Percentiles rank a stretch among this genome's conserved stretches.
Evolutionary conservation across 2,888 invertebrate genomes (phyloP).

Genomic region (Psococerastis gibbosa): DNA sequence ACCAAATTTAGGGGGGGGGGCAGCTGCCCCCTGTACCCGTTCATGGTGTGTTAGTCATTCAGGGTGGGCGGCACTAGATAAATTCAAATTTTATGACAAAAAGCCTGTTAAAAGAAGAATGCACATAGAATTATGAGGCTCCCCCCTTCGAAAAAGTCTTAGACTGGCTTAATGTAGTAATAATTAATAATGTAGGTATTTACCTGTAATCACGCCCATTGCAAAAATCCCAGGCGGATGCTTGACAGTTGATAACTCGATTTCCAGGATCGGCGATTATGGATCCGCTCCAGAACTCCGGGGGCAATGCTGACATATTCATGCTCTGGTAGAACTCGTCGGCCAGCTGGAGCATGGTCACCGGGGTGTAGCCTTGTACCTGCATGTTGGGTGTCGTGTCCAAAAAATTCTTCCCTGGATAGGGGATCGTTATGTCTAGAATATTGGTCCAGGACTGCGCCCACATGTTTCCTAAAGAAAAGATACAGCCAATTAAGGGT

Average conservation of each 20-base stretch:
- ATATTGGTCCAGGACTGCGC: conserved; percentile 73
- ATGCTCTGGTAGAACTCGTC: conserved; percentile 84
- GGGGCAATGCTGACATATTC: conserved; percentile 70
- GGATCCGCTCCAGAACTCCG: conserved; percentile 76
- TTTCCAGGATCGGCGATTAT: conserved; percentile 59
- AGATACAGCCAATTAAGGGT: too few relatives aligned
- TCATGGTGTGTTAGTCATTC: too few relatives aligned
- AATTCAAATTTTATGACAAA: too few relatives aligned
- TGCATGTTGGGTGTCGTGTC: conserved; percentile 72
- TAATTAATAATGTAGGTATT: conserved; percentile 16
- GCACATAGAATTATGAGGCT: too few relatives aligned
- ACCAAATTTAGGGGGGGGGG: too few relatives aligned
- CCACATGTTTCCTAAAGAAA: conserved; percentile 69
- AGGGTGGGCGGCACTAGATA: too few relatives aligned
- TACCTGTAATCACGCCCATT: conserved; percentile 75
- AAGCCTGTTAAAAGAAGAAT: too few relatives aligned
- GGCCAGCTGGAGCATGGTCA: conserved; percentile 66
- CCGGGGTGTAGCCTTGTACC: conserved; percentile 67
- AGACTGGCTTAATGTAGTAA: too few relatives aligned
- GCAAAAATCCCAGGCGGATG: conserved; percentile 90
- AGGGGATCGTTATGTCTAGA: conserved; percentile 62
- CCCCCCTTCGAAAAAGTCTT: too few relatives aligned
- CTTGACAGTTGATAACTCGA: conserved; percentile 58
- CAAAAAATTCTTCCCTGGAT: conserved; percentile 61
- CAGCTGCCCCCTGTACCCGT: too few relatives aligned